These are phyloP conservation scores for Emmelina monodactyla DNA, from an alignment of 2,888 invertebrate species.

Conservation along the genomic window DNA sequence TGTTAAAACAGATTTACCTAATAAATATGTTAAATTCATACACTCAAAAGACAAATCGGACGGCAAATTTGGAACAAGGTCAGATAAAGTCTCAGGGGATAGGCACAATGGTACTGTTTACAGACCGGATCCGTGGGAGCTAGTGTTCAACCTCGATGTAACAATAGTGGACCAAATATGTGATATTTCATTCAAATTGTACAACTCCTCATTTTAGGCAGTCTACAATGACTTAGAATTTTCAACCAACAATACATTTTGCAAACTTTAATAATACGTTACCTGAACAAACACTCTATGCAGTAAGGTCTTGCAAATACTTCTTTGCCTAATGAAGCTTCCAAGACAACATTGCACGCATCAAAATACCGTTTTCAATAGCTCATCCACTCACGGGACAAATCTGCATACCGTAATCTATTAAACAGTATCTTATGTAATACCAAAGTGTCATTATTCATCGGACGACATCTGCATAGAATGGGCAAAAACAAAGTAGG, in stretches of 20 bases:
- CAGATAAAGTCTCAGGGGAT: slow-evolving; percentile 50
- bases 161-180: slow-evolving; percentile 21
- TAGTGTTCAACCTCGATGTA: slow-evolving; percentile 33
- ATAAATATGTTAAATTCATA: too few relatives aligned
- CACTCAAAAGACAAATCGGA: slow-evolving; percentile 22
- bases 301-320: too few relatives aligned
- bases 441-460: background rate
- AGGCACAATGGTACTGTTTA: slow-evolving; percentile 46
- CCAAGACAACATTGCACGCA: too few relatives aligned
- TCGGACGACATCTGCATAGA: slow-evolving; percentile 2
- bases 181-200: background rate
- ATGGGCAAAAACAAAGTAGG: slow-evolving; percentile 8
- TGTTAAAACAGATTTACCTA: too few relatives aligned
- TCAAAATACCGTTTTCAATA: background rate
- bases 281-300: too few relatives aligned
- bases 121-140: slow-evolving; percentile 43
- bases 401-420: background rate
- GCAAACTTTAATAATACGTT: too few relatives aligned
- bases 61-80: slow-evolving; percentile 51
- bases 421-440: background rate
- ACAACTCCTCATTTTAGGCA: background rate
- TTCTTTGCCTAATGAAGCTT: too few relatives aligned
- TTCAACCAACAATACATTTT: too few relatives aligned
- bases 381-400: background rate
- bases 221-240: too few relatives aligned